Base-by-base conservation (phyloP, 2,113 vertebrate genomes). In the Caracal caracal region DNA sequence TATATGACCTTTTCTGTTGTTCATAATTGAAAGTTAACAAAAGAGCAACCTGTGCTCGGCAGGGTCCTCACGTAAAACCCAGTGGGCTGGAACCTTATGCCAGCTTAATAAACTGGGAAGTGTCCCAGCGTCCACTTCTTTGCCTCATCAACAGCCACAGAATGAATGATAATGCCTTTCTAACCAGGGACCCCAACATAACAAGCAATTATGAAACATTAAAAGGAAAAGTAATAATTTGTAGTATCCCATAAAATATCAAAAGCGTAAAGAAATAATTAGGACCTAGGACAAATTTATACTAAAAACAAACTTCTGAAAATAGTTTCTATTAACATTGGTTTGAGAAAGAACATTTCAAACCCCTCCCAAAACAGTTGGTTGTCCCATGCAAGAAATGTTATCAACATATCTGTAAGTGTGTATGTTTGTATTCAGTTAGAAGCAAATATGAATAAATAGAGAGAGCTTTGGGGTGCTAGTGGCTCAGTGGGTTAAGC, bases 331-430 rank as follows among this genome's bases (percentile, higher is more conserved):
- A 92, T 66, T 92, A 88, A 56, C 7, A 88, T 8, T 79, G 28
- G 6, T 84, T 49, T 93, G 43, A 95, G 22, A 80, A 30, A 88
- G 22, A 94, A 92, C 4, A 88, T 76, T 83, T 96, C 88, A 94
- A 90, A 92, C 26, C 33, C 40, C 15, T 30, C 56, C 4, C 81
- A 15, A 83, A 66, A 75, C 9, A 37, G 78, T 0, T 79, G 13
- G 11, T 53, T 82, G 43, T 79, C 33, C 37, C 24, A 56, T 71
- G 30, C n/a, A 86, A 93, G 17, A 85, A 76, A 93, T 35, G 17
- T 73, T 76, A 97, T 19, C 16, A 92, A 81, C 2, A 30, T 51
- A 80, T 70, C 85, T 96, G 59, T 93, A 91, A 93, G 12, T 61
- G 82, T 80, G 66, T 87, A 8, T 56, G 28, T 95, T 78, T 84